A percentile compares a stretch with the other conserved stretches of the same genome.
Evolutionary conservation across 2,797 vertebrate species (phyloP).

Genomic region (Nyctalus aviator): DNA sequence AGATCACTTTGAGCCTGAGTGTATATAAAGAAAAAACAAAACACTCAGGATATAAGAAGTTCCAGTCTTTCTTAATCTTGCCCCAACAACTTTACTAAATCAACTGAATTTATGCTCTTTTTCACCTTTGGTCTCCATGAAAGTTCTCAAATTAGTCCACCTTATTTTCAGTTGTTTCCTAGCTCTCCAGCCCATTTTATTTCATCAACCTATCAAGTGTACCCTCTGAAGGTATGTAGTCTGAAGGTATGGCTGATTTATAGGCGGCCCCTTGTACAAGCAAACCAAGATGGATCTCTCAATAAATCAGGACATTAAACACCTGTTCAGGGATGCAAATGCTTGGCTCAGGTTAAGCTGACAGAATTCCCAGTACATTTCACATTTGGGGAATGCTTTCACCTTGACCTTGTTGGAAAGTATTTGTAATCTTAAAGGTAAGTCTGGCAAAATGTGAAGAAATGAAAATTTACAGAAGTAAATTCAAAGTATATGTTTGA

Average conservation of each 20-base stretch:
- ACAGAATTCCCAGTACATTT: slow-evolving; percentile 44
- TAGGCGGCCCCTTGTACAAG: slow-evolving; percentile 22
- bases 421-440: slow-evolving; percentile 29
- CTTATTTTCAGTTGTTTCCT: slow-evolving; percentile 25
- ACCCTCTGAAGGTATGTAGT: not conserved
- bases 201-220: slow-evolving; percentile 15
- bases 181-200: slow-evolving; percentile 8
- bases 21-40: slow-evolving; percentile 1
- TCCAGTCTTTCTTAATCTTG: slow-evolving; percentile 19
- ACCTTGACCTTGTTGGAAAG: slow-evolving; percentile 63
- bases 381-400: slow-evolving; percentile 27
- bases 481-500: slow-evolving; percentile 15
- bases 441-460: not conserved
- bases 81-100: not conserved
- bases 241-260: slow-evolving; percentile 59
- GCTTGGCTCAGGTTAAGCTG: slow-evolving; percentile 30
- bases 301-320: slow-evolving; percentile 62
- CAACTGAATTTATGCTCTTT: not conserved
- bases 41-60: not conserved
- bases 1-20: not conserved
- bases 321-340: slow-evolving; percentile 63
- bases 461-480: not conserved
- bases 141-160: not conserved
- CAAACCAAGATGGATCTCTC: slow-evolving; percentile 53
- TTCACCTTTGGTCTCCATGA: not conserved